phyloP scores from a whole-genome alignment of 92 coral and sea anemone genomes.

The Siderastrea siderea region DNA sequence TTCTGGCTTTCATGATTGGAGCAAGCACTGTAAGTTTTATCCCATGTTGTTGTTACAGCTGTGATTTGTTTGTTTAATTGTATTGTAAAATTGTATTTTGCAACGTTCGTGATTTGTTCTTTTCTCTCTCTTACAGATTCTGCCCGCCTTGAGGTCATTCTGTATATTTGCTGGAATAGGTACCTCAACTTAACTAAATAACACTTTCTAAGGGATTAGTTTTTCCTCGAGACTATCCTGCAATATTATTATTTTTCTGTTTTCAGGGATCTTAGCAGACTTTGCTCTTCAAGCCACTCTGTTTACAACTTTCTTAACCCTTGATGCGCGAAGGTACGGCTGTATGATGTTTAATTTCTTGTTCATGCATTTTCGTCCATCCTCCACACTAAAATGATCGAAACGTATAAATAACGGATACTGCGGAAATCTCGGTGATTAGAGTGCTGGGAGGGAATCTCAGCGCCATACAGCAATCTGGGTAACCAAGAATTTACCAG shows the following conservation, averaged over 20 bases:
- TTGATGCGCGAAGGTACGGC: conserved; percentile 91
- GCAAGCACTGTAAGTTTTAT: conserved; percentile 84
- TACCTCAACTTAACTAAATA: conserved; percentile 12
- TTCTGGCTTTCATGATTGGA: conserved; percentile 94
- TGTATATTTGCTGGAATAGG: conserved; percentile 95
- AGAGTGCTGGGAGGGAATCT: too few species aligned
- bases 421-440: too few species aligned
- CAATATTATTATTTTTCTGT: not conserved
- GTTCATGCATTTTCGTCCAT: too few species aligned
- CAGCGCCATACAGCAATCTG: too few species aligned
- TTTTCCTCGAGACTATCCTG: not conserved
- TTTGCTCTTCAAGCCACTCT: conserved; percentile 92
- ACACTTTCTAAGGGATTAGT: not conserved
- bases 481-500: too few species aligned
- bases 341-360: not conserved
- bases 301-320: conserved; percentile 88
- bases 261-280: conserved; percentile 90
- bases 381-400: too few species aligned
- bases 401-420: too few species aligned
- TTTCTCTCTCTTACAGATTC: conserved; percentile 59
- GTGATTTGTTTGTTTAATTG: too few species aligned
- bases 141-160: conserved; percentile 90
- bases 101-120: not conserved
- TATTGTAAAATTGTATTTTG: not conserved
- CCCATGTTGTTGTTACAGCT: not conserved